These are phyloP conservation scores for Bombus confusus DNA, from an alignment of 1,140 invertebrate genomes.

Conservation along the genomic window DNA sequence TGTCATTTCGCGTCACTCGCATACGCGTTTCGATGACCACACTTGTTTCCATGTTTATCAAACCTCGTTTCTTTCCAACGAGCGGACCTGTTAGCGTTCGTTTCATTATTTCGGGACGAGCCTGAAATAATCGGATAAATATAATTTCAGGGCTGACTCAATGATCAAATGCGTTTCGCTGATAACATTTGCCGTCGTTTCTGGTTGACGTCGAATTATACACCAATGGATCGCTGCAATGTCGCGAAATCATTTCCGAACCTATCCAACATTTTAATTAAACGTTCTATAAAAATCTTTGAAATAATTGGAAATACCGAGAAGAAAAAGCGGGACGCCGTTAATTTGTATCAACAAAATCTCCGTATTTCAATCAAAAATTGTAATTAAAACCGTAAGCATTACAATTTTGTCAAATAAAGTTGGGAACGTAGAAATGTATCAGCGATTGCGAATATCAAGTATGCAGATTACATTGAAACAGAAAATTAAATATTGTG, in stretches of 20 bases:
- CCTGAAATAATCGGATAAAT: slow-evolving; percentile 22
- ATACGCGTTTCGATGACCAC: neutral
- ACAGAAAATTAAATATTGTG: neutral
- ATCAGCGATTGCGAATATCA: neutral
- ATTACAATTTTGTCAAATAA: neutral
- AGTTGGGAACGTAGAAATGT: no score
- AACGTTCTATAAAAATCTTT: neutral
- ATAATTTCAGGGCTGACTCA: neutral
- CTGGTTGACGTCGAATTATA: neutral
- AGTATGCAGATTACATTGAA: neutral
- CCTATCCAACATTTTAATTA: neutral
- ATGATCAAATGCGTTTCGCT: neutral
- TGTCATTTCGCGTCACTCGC: neutral
- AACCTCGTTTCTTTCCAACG: neutral
- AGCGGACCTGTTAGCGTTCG: neutral
- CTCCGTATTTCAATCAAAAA: neutral
- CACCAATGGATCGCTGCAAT: neutral
- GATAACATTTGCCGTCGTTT: neutral
- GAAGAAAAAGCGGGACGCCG: neutral
- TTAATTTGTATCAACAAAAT: neutral
- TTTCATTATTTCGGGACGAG: slow-evolving; percentile 8
- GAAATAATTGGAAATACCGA: neutral
- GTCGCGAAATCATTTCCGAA: neutral
- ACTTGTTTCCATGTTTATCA: slow-evolving; percentile 1
- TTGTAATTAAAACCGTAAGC: neutral